Evolutionary conservation across 1,140 invertebrate species (phyloP), one percentile per base, ranked within the genome.

Genomic region (Anoplolepis gracilipes): DNA sequence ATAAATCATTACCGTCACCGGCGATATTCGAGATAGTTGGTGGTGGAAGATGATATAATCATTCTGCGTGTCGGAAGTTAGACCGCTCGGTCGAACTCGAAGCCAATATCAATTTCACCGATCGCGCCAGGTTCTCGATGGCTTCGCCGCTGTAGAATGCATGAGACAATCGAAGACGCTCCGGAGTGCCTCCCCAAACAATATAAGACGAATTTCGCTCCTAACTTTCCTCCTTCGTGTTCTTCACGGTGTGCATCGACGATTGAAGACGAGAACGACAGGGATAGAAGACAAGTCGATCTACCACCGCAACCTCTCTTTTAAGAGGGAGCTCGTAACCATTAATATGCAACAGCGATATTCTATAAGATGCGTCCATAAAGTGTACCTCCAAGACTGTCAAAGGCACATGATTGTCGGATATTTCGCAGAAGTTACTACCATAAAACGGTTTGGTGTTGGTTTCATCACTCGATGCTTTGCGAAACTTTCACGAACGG

Each of bases 101-200:
- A 87, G 85, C 88, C 91, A 93, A 92, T 92, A 93, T 92, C 92
- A 92, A 91, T 93, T 90, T 86, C 84, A 78, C 61, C 85, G 88
- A 88, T 89, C 90, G 85, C 79, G 86, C 55, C 59, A 79, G 79
- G 72, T 90, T 78, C 85, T 86, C 86, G 88, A 88, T 87, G 87
- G 79, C 70, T 85, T 86, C 79, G 73, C 75, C 86, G 67, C 87
- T 90, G 85, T 69, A 90, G 88, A 91, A 88, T 92, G 87, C 87
- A 90, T 86, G 90, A 92, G 89, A 92, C 88, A 92, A 88, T 90
- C 78, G 82, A 55, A 81, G 13, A 75, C 65, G 62, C 65, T 84
- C 36, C 10, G 13, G 61, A 55, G 69, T 55, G 69, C 28, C 42
- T 79, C 22, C 8, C 16, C 73, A 70, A 69, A 87, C 79, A 88